Evolutionary conservation across 2,113 vertebrate species (phyloP), one percentile per base, ranked within the genome.

Genomic region (Thalassarche chlororhynchos): DNA sequence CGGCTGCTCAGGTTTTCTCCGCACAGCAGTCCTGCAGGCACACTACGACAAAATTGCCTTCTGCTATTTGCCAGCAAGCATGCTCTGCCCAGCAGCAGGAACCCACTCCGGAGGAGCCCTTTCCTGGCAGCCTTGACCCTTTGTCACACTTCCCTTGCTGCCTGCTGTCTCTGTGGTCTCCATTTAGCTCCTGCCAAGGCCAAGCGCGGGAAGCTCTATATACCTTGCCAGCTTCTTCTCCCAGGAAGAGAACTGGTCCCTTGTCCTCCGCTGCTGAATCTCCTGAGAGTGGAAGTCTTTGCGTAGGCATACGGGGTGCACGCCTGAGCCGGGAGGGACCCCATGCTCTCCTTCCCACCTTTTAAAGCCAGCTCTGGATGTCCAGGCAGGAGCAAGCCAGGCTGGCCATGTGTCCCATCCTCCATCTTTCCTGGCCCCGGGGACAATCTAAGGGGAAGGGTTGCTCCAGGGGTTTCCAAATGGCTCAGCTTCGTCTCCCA

Each of bases 241-340:
- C 44, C 51, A 79, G 47, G 40, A 62, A 58, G 89, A 75, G 12
- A 26, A 55, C 61, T 79, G 38, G 31, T 47, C 34, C 15, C 28
- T 77, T 80, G 38, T 38, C 34, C 32, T 84, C 55, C 1, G 5
- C 55, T 80, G 20, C 38, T 40, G 65, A 32, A 40, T 75, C 36
- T 84, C 51, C 46, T 62, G 38, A 64, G 42, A 60, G 68, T 6
- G 17, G 31, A 57, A n/a, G 10, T 7, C 60, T 82, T 65, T 72
- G 36, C 3, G 0, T 12, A 36, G 44, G 12, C 1, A 0, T 51
- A 34, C 2, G 9, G 57, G 8, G n/a, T 69, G 54, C 12, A 52
- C 3, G 2, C 25, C 38, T 47, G 38, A 74, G 23, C 44, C 10
- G 0, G 47, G 49, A 93, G 26, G 24, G 7, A 86, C 38, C 58